A percentile compares a stretch with the other conserved stretches of the same genome.
Evolutionary conservation across 1,140 invertebrate genomes (phyloP).

Genomic region (Potamilus streckersoni): DNA sequence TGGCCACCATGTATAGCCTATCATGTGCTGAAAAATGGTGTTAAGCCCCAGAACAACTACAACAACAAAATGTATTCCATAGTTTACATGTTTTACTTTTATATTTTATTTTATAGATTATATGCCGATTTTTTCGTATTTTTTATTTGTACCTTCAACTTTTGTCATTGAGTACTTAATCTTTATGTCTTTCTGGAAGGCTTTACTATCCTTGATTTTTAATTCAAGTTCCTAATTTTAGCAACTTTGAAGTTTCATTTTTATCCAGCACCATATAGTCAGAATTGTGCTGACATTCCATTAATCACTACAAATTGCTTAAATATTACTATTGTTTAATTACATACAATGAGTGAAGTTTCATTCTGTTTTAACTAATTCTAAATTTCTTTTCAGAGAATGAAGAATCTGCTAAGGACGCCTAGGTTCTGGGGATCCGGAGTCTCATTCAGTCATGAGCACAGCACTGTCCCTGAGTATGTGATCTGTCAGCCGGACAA

Average conservation of each 20-base stretch:
- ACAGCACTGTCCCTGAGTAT: slow-evolving; percentile 56
- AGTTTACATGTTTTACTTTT: neutral
- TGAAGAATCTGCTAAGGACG: slow-evolving; percentile 41
- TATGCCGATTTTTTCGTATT: neutral
- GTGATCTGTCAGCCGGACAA: slow-evolving; percentile 59
- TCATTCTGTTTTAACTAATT: neutral
- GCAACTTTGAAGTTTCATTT: too few relatives aligned
- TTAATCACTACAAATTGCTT: too few relatives aligned
- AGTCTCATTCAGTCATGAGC: slow-evolving; percentile 44
- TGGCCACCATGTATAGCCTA: too few relatives aligned
- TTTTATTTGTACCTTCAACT: neutral
- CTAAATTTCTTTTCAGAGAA: slow-evolving; percentile 35
- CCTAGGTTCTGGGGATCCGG: slow-evolving; percentile 53
- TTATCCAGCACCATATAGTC: too few relatives aligned
- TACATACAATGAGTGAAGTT: too few relatives aligned
- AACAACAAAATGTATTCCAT: too few relatives aligned
- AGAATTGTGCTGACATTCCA: too few relatives aligned
- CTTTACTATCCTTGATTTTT: neutral
- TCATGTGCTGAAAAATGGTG: too few relatives aligned
- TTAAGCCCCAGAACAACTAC: too few relatives aligned
- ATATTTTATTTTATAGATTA: neutral
- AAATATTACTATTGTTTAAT: too few relatives aligned
- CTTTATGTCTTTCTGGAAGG: neutral
- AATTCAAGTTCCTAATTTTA: too few relatives aligned
- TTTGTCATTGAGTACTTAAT: neutral